Base-by-base conservation (phyloP, 2,888 invertebrate genomes). In the Nysson spinosus region DNA sequence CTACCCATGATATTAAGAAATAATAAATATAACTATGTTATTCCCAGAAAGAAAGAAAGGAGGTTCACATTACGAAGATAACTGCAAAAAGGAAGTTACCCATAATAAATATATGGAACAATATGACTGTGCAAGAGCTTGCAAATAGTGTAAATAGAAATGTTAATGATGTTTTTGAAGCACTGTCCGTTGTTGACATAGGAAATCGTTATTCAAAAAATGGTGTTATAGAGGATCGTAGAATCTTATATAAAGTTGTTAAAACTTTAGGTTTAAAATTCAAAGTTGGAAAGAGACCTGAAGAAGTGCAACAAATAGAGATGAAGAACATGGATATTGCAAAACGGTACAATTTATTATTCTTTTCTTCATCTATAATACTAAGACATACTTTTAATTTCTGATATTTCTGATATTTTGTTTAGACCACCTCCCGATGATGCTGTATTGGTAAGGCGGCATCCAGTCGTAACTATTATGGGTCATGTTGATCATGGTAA, bases 401-500 rank as follows among this genome's bases (percentile, higher is more conserved):
- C 4, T 5, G 0, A 4, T 6, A 35, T 7, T 3, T 34, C 16
- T 11, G 22, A 9, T 22, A 35, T 46, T 30, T 11, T 24, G 0
- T 7, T 1, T 16, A 85, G 85, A 1, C 92, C 94, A 0, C 92
- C 94, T 0, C 90, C 95, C 0, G 86, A 91, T 9, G 88, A 91
- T 3, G 90, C 90, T 40, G 89, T 90, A 11, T 89, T 96, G 9
- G 89, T 91, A 32, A 91, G 91, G 2, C 91, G 99, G 1, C 94
- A 96, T 9, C 97, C 99, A 0, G 95, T 99, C 0, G 97, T 98
- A 0, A 97, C 99, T 3, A 96, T 99, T 42, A 99, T 99, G 99
- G 99, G 99, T 0, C 99, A 99, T 87, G 98, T 99, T 1, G 99
- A 99, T 90, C 99, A 99, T 89, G 99, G 99, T 2, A 99, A 99